phyloP scores from a whole-genome alignment of 2,113 vertebrate species.

The Chionodraco myersi region DNA sequence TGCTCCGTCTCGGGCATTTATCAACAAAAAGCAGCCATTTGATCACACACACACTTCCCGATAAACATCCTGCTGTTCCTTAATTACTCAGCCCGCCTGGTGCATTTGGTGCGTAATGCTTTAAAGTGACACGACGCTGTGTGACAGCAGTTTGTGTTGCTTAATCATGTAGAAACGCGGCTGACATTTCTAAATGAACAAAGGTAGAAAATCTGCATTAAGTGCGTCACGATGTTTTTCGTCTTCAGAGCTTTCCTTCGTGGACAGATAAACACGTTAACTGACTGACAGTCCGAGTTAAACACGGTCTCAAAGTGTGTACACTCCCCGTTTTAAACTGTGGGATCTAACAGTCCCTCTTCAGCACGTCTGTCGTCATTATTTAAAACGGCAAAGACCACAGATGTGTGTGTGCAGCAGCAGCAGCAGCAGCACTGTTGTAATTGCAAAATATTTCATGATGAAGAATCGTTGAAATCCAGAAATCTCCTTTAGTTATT shows the following conservation, averaged over 20 bases:
- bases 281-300: not conserved
- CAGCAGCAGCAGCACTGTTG: slow-evolving; percentile 12
- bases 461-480: slow-evolving; percentile 8
- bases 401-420: not conserved
- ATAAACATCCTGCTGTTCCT: not conserved
- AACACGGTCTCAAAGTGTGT: not conserved
- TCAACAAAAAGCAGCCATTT: not conserved
- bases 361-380: slow-evolving; percentile 7
- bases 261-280: not conserved
- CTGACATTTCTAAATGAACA: not conserved
- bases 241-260: not conserved
- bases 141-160: not conserved
- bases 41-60: not conserved
- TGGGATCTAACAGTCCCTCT: slow-evolving; percentile 14
- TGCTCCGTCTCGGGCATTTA: too few relatives aligned
- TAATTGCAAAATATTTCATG: slow-evolving; percentile 33
- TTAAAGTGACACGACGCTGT: not conserved
- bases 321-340: not conserved
- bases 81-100: not conserved
- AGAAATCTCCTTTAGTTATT: slow-evolving; percentile 4
- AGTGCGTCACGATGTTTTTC: not conserved
- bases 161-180: too few relatives aligned
- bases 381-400: slow-evolving; percentile 15
- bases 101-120: not conserved
- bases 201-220: not conserved